Conservation (phyloP, 2,797 vertebrate genomes). For the Catamblyrhynchus diadema region DNA sequence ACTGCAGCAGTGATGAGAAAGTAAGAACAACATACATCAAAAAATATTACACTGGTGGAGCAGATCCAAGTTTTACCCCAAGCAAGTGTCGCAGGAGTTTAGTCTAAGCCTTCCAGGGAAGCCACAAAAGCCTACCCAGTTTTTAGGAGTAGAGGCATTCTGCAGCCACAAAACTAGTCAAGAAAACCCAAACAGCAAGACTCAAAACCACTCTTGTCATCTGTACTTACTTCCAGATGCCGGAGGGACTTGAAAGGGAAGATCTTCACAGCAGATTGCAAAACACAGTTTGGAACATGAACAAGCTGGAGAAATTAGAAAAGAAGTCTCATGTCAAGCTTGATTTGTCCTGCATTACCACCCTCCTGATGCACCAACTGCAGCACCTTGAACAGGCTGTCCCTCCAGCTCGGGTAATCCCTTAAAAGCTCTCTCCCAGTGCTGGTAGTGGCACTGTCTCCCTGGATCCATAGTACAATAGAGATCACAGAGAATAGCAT, state of each 20-base stretch:
- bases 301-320: constrained; percentile 78
- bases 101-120: not conserved
- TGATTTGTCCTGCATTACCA: not conserved
- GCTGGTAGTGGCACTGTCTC: not conserved
- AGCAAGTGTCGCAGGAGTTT: not conserved
- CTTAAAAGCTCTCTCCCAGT: not conserved
- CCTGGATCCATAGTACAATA: fast-evolving
- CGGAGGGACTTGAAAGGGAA: constrained; percentile 95
- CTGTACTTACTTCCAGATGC: constrained; percentile 85
- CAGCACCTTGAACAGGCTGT: not conserved
- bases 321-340: not conserved
- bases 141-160: not conserved
- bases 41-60: not conserved
- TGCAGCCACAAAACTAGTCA: not conserved
- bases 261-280: constrained; percentile 88
- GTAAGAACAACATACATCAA: not conserved
- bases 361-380: not conserved
- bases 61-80: not conserved
- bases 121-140: not conserved
- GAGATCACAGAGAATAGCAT: not conserved
- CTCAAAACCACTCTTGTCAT: not conserved
- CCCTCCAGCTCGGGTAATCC: fast-evolving
- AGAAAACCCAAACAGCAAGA: not conserved
- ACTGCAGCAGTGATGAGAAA: constrained; percentile 66
- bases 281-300: constrained; percentile 77